phyloP scores from a whole-genome alignment of 2,113 vertebrate species.

The Pungitius pungitius region DNA sequence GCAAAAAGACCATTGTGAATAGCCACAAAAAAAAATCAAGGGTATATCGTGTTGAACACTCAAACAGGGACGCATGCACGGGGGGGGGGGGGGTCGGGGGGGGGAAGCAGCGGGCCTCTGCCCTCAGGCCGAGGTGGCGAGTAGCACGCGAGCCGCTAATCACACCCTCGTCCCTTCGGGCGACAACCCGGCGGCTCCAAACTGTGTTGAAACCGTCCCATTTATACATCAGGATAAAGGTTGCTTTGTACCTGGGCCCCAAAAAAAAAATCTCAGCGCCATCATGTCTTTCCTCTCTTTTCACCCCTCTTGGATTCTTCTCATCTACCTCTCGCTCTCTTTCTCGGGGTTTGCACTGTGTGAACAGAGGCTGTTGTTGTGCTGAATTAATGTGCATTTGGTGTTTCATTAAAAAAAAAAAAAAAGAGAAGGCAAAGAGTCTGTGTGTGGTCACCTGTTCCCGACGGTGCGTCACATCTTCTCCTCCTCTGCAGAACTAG shows the following conservation, averaged over 20 bases:
- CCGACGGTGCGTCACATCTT: not conserved
- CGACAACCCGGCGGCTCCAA: constrained; percentile 18
- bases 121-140: constrained; percentile 51
- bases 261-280: constrained; percentile 16
- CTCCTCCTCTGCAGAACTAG: not conserved
- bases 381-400: constrained; percentile 34
- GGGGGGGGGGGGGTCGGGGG: no score
- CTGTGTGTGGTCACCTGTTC: constrained; percentile 27
- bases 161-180: constrained; percentile 36
- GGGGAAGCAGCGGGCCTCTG: not conserved
- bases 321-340: constrained; percentile 29
- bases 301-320: constrained; percentile 5
- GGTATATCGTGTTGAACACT: constrained; percentile 12
- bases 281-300: constrained; percentile 25
- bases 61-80: not conserved
- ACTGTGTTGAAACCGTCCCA: constrained; percentile 27
- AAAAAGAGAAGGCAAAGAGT: not conserved
- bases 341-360: constrained; percentile 9
- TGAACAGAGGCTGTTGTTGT: constrained; percentile 24
- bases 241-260: constrained; percentile 18
- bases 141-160: constrained; percentile 52
- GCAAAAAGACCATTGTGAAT: not conserved
- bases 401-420: constrained; percentile 44
- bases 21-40: not conserved
- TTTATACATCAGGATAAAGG: constrained; percentile 32